These are phyloP conservation scores for Oncorhynchus clarkii DNA, from an alignment of 2,113 vertebrate species.

Conservation along the genomic window DNA sequence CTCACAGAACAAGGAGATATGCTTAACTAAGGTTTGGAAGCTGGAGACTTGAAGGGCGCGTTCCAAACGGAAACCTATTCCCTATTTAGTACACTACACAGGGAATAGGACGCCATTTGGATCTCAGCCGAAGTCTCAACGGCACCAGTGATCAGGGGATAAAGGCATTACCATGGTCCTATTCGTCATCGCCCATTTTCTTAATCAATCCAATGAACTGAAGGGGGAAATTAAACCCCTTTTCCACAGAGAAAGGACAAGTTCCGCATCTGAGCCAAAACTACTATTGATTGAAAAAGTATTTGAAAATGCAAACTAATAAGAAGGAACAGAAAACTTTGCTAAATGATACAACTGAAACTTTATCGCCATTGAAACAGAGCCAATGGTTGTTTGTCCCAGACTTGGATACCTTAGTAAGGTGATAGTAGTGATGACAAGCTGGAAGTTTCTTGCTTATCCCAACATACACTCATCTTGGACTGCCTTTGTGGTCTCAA, in stretches of 20 bases:
- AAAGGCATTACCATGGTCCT: not conserved
- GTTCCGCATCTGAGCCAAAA: constrained; percentile 20
- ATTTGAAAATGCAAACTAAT: constrained; percentile 5
- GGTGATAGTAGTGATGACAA: constrained; percentile 16
- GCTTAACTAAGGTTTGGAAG: constrained; percentile 25
- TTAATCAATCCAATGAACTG: constrained; percentile 20
- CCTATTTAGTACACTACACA: too few species aligned
- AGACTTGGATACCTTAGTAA: too few species aligned
- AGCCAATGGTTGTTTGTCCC: not conserved
- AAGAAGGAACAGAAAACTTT: constrained; percentile 10
- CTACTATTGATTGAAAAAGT: not conserved
- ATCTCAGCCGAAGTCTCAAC: not conserved
- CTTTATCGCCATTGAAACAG: constrained; percentile 28
- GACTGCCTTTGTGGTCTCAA: not conserved
- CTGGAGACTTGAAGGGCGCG: not conserved
- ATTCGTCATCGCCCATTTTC: not conserved
- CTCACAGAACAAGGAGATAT: not conserved
- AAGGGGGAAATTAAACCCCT: constrained; percentile 15
- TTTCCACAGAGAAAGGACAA: not conserved
- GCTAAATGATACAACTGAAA: constrained; percentile 23
- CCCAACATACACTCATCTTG: constrained; percentile 9
- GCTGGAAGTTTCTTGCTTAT: not conserved
- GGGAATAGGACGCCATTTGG: too few species aligned
- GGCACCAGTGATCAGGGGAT: constrained; percentile 10
- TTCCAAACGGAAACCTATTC: too few species aligned